A percentile compares a stretch with the other conserved stretches of the same genome.
These are phyloP conservation scores for Odontomachus brunneus DNA, from an alignment of 1,140 invertebrate species.

Conservation along the genomic window DNA sequence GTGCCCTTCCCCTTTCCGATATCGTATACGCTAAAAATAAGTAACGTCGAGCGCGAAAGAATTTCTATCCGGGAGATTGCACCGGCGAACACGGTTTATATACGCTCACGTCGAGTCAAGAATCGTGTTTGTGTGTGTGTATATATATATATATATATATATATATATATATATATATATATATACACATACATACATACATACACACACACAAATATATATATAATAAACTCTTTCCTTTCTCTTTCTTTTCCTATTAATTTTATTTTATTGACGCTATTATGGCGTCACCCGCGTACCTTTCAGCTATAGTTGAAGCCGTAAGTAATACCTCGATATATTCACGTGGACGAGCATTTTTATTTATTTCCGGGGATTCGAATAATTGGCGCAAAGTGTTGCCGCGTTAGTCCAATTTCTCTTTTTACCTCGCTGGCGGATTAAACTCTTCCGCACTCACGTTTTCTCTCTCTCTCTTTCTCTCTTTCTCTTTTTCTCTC, in stretches of 20 bases:
- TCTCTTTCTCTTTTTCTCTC: neutral
- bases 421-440: neutral
- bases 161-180: too few relatives aligned
- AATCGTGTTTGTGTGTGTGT: too few relatives aligned
- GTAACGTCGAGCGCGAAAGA: neutral
- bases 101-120: neutral
- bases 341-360: neutral
- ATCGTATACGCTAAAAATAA: constrained; percentile 1
- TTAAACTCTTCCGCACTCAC: neutral
- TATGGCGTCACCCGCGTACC: too few relatives aligned
- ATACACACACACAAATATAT: too few relatives aligned
- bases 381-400: neutral
- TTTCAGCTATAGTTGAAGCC: neutral
- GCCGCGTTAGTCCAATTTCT: neutral
- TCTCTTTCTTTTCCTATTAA: too few relatives aligned
- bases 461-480: neutral
- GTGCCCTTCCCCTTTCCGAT: neutral
- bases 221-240: neutral
- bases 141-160: too few relatives aligned
- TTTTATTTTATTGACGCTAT: too few relatives aligned
- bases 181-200: too few relatives aligned
- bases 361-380: constrained; percentile 4
- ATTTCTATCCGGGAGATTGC: constrained; percentile 6
- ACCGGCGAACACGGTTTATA: neutral
- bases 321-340: neutral